Evolutionary conservation across 2,113 vertebrate species (phyloP), one percentile per base, ranked within the genome.

Genomic region (Bambusicola thoracicus): DNA sequence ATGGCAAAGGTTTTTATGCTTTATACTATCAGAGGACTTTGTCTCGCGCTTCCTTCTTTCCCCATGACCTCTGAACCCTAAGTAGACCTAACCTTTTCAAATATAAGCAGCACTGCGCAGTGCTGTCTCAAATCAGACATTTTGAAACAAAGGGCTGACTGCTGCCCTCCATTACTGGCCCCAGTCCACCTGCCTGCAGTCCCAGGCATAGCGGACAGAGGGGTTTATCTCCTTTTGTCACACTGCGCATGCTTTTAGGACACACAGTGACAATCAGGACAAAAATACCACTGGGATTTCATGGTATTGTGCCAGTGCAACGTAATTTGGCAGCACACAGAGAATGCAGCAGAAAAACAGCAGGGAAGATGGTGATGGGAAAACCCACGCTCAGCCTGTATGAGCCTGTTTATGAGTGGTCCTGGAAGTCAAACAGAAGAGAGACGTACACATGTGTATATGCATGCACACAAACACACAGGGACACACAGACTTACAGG

Each of bases 261-360:
- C 81, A 90, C 75, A 84, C 83, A 93, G 73, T 76, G 85, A 81
- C 94, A 95, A 90, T 61, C 74, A 92, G 92, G 85, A 89, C 85
- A 34, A 44, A 92, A 97, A 94, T 78, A 74, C 80, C 81, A 91
- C 69, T 72, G 93, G 82, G 81, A 93, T 93, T 96, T 94, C 91
- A 85, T 59, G 76, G 84, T 85, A 81, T 87, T 89, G 83, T 88
- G 89, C 51, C 22, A 4, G 74, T 76, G 87, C 69, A 76, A 89
- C 74, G 20, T 55, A 89, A 87, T 92, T 87, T 58, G 94, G 91
- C 77, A 95, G 85, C 43, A 96, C 79, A 87, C 85, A 96, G 88
- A 90, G 79, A 92, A 95, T 85, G 67, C 63, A 92, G 82, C 92
- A 53, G 63, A 94, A 87, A 93, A 95, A 77, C 75, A 55, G 78